Evolutionary conservation across 2,113 vertebrate genomes (phyloP).

Genomic region (Struthidea cinerea): DNA sequence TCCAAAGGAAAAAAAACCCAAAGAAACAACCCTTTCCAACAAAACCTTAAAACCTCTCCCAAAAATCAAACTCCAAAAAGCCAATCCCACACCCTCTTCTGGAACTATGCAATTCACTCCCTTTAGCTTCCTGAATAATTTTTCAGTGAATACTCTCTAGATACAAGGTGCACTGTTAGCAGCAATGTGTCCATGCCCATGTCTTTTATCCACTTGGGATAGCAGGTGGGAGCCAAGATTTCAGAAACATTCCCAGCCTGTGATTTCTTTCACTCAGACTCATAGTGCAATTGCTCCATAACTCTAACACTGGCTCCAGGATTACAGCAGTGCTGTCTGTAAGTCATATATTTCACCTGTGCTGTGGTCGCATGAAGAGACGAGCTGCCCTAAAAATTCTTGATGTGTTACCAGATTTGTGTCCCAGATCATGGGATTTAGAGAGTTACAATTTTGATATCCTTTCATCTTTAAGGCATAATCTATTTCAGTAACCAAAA

Average conservation of each 20-base stretch:
- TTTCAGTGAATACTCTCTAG: not conserved
- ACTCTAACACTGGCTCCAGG: not conserved
- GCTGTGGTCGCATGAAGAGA: not conserved
- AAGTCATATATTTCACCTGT: not conserved
- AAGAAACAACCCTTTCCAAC: rapidly evolving
- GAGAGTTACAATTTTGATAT: not conserved
- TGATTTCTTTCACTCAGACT: not conserved
- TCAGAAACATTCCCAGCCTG: not conserved
- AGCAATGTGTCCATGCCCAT: not conserved
- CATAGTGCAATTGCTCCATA: not conserved
- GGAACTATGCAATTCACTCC: not conserved
- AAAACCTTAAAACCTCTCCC: not conserved
- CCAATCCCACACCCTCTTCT: not conserved
- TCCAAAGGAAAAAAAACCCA: rapidly evolving
- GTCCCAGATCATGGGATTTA: not conserved
- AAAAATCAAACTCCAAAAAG: too few species aligned
- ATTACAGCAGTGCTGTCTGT: not conserved
- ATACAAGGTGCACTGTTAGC: not conserved
- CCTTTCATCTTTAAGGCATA: not conserved
- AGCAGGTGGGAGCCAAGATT: rapidly evolving
- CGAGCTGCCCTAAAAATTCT: not conserved
- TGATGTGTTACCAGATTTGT: not conserved
- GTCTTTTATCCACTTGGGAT: not conserved
- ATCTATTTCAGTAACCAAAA: not conserved
- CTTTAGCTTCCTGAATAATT: not conserved